Evolutionary conservation across 2,797 vertebrate species (phyloP), one percentile per base, ranked within the genome.

Genomic region (Leptodactylus fallax): DNA sequence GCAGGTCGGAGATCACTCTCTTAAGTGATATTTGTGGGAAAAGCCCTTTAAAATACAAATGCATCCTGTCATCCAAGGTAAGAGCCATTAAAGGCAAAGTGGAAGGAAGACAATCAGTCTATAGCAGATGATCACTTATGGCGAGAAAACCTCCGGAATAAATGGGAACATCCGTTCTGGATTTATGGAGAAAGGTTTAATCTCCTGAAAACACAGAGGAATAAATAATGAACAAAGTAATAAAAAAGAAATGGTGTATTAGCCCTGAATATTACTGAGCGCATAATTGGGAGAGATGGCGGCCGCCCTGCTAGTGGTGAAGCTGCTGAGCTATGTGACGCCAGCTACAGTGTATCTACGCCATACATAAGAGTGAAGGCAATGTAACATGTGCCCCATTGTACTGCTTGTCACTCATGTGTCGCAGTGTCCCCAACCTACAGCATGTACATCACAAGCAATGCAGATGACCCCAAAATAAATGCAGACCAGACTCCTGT

Each of bases 201-300:
- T 36, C 36, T 36, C 36, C 36, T 36, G 36, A 4, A 36, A 36
- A 36, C 2, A 25, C 53, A 27, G 23, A 12, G 49, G 25, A 71
- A 71, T 69, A 69, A 83, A 77, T 23, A 23, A 23, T 49, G 45
- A 77, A 13, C 49, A 77, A 53, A 77, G 49, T 53, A 77, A 77
- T 77, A 14, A 56, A 56, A 56, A 45, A 56, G 16, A 83, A 53
- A 82, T n/a, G 10, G 61, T 23, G 79, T 36, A 36, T 36, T 36
- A 36, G 36, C 2, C 1, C 36, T 36, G 6, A 51, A 4, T 36
- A 25, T 81, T 8, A 45, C 6, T 49, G 21, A 51, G 16, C 21
- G n/a, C 3, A 78, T 55, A 9, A 56, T 7, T 6, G 23, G 51
- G 76, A 7, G 23, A 16, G 14, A 56, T 25, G 53, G 49, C 14